Conservation (phyloP, 2,113 vertebrate genomes). For the Blennius ocellaris region DNA sequence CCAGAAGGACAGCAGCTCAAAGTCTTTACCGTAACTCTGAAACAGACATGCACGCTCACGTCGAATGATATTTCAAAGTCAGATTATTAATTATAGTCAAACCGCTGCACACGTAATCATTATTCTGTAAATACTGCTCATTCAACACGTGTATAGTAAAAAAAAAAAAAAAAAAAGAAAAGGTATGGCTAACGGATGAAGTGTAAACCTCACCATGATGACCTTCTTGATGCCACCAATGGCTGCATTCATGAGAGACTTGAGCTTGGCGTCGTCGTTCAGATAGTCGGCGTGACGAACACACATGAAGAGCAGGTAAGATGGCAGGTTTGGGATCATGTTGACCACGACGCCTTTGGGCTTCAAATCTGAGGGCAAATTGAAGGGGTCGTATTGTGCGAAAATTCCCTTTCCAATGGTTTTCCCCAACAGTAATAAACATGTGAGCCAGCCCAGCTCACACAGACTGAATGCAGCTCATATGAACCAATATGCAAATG, state of each 20-base stretch:
- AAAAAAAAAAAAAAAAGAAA: too few relatives aligned
- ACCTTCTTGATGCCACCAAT: constrained; percentile 91
- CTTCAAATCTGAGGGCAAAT: constrained; percentile 87
- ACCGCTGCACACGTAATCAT: not conserved
- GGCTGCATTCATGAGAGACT: constrained; percentile 89
- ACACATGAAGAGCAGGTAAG: constrained; percentile 96
- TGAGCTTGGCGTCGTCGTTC: constrained; percentile 89
- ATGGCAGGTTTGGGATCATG: constrained; percentile 91
- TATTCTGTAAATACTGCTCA: too few relatives aligned
- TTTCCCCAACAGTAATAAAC: too few relatives aligned
- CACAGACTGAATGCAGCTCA: too few relatives aligned
- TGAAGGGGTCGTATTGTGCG: too few relatives aligned
- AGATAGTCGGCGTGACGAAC: constrained; percentile 92
- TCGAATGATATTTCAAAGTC: not conserved
- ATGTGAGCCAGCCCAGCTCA: too few relatives aligned
- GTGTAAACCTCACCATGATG: constrained; percentile 84
- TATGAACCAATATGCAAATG: too few relatives aligned
- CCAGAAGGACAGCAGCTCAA: constrained; percentile 95
- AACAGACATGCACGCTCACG: constrained; percentile 39
- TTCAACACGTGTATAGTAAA: not conserved
- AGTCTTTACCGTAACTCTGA: constrained; percentile 89
- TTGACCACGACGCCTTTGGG: constrained; percentile 94
- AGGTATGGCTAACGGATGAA: not conserved
- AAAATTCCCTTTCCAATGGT: too few relatives aligned
- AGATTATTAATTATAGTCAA: not conserved